Conservation (phyloP, 2,113 vertebrate genomes). For the Anthoscopus minutus region DNA sequence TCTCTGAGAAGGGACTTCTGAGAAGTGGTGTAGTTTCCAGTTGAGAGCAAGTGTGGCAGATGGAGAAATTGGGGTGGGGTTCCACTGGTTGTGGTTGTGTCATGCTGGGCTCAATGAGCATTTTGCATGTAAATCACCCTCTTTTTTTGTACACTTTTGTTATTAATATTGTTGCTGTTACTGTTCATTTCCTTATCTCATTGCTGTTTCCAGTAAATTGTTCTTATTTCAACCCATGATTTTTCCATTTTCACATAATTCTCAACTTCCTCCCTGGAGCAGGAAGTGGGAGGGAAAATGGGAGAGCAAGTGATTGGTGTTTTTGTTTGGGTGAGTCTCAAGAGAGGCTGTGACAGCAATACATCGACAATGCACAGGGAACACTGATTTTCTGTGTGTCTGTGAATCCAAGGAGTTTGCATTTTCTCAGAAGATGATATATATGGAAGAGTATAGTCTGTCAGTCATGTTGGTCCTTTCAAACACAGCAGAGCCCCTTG, state of each 20-base stretch:
- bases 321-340: rapidly evolving
- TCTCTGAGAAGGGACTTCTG: not conserved
- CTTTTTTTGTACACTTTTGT: not conserved
- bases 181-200: not conserved
- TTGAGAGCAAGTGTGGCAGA: not conserved
- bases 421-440: not conserved
- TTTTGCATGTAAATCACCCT: not conserved
- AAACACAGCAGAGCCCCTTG: not conserved
- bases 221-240: not conserved
- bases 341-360: not conserved
- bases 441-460: not conserved
- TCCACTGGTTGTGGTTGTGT: no score
- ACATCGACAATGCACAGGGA: not conserved
- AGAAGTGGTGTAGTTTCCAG: not conserved
- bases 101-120: not conserved
- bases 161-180: not conserved
- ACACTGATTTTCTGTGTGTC: not conserved
- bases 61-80: not conserved
- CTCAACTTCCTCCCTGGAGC: not conserved
- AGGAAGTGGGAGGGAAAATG: not conserved
- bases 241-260: not conserved
- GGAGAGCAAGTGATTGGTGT: not conserved
- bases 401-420: not conserved
- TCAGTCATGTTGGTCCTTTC: not conserved
- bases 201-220: not conserved